Conservation (phyloP, 1,140 invertebrate genomes). For the Wasmannia auropunctata region DNA sequence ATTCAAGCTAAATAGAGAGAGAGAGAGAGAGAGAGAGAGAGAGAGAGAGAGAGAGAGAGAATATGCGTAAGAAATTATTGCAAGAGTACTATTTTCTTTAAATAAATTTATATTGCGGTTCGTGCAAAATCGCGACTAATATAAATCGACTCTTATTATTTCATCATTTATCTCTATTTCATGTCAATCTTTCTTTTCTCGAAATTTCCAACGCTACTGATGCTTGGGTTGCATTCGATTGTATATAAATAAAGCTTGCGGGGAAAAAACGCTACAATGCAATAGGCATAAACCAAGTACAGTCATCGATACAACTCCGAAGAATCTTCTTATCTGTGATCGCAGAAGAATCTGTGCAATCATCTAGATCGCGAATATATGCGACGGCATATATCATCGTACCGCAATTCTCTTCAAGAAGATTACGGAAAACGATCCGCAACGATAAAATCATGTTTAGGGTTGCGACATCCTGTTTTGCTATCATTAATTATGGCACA, state of each 20-base stretch:
- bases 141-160: neutral
- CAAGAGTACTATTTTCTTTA: neutral
- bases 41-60: neutral
- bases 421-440: neutral
- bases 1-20: neutral
- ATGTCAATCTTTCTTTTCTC: neutral
- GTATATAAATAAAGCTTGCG: neutral
- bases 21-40: neutral
- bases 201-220: too few species aligned
- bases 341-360: neutral
- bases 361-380: neutral
- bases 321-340: slow-evolving; percentile 10
- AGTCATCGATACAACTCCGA: neutral
- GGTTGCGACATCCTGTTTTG: neutral
- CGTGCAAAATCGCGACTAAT: too few species aligned
- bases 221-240: neutral
- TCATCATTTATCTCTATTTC: neutral
- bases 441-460: neutral
- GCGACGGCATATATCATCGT: neutral
- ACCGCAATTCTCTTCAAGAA: slow-evolving; percentile 17
- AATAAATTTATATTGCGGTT: slow-evolving; percentile 28
- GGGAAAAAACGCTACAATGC: neutral
- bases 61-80: neutral
- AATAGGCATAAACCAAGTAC: neutral
- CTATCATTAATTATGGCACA: neutral